Evolutionary conservation across 2,113 vertebrate genomes (phyloP), one percentile per base, ranked within the genome.

Genomic region (Paratilapia polleni): DNA sequence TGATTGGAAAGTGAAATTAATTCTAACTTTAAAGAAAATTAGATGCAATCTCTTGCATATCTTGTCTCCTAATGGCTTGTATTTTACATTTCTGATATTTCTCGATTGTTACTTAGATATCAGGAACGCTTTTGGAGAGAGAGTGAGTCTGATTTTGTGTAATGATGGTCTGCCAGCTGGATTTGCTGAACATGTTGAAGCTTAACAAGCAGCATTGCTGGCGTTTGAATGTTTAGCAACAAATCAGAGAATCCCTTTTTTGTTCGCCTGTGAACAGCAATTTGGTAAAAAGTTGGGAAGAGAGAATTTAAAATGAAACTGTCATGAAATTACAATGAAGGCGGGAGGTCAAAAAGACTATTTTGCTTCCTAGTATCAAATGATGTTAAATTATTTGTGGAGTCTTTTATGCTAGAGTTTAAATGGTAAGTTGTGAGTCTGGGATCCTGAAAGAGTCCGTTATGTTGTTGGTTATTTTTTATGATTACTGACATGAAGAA

Each of bases 101-200:
- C 61, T 43, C 2, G 6, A 62, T 86, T 26, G 59, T 59, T 47
- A 52, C 66, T 56, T 49, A 74, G 73, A 88, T 89, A 78, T 56
- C 49, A 54, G 26, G 9, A 79, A 81, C 62, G 74, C 59, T 79
- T 86, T 75, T 64, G 13, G 38, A 77, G 47, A 43, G 60, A 15
- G 41, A 70, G 19, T n/a, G 68, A 34, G 61, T 80, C 47, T 61
- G 82, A 80, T 73, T 90, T 85, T 84, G 82, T 78, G 57, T 56
- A 86, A 82, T 80, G 60, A 81, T 82, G 61, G 49, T 85, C 76
- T 87, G 63, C 87, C 83, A 64, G 77, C 73, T 79, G 77, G 84
- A 82, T 78, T 52, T 59, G 57, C 52, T 70, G 68, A 82, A 70
- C 74, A 85, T 81, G 64, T 54, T 59, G 41, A 61, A 75, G 78